Percentiles rank a stretch among this genome's conserved stretches.
Conservation (phyloP, 2,113 vertebrate species). For the Platichthys flesus region DNA sequence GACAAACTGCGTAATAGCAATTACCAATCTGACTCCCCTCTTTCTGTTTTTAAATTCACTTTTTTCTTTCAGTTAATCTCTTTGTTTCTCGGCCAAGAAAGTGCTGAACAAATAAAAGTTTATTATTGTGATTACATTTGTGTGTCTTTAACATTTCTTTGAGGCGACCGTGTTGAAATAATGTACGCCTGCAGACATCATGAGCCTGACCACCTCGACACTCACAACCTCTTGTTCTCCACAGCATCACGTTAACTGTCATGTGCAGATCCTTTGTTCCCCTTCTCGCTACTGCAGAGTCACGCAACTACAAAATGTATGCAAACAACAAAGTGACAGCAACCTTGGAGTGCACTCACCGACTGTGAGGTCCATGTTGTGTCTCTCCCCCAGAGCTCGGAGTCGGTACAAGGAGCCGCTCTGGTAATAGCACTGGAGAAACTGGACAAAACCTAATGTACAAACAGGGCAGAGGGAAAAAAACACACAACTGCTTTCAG, state of each 20-base stretch:
- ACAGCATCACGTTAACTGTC: background rate
- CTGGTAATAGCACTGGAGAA: conserved; percentile 98
- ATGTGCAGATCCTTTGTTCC: background rate
- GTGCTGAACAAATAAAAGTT: too few relatives aligned
- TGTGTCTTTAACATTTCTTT: too few relatives aligned
- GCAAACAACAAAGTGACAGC: background rate
- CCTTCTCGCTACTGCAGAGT: background rate
- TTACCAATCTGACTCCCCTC: background rate
- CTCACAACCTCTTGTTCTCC: background rate
- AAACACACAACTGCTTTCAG: background rate
- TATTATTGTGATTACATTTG: too few relatives aligned
- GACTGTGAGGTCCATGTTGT: conserved; percentile 96
- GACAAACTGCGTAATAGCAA: background rate
- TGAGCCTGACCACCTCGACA: too few relatives aligned
- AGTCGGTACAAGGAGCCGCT: conserved; percentile 95
- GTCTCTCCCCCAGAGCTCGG: conserved; percentile 91
- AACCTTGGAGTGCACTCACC: conserved; percentile 76
- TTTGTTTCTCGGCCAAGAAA: too few relatives aligned
- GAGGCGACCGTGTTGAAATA: too few relatives aligned
- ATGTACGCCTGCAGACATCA: too few relatives aligned
- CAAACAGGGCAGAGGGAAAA: conserved; percentile 22
- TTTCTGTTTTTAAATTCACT: background rate
- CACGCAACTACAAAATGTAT: background rate
- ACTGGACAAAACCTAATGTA: conserved; percentile 93
- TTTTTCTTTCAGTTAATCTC: too few relatives aligned